Base-by-base conservation (phyloP, 1,140 invertebrate genomes). In the Bombus affinis region DNA sequence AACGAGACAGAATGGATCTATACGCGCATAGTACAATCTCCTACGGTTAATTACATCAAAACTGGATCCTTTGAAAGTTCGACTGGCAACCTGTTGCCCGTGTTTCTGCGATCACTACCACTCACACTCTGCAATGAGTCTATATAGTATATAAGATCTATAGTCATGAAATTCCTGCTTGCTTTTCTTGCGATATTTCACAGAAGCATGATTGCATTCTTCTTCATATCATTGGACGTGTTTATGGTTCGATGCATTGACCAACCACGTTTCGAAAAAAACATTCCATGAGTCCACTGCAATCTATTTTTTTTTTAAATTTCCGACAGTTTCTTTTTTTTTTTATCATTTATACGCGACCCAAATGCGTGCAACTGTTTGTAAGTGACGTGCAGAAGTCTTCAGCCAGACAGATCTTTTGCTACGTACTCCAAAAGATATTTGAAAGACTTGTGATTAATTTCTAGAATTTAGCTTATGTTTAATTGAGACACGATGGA, bases 1-100 rank as follows among this genome's bases (percentile, higher is more conserved):
- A 42, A 59, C 12, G 39, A 47, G 47, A 65, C 3, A n/a, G 28
- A 62, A 62, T n/a, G 28, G 59, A 28, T 65, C 44, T 13, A 35
- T 74, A 5, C 35, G 39, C 18, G 5, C 5, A 44, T 3, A 1
- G 15, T 62, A 62, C 25, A 32, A 35, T 59, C 68, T 44, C 28
- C 57, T 39, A 65, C 13, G 22, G 57, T 35, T 82, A 82, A 65
- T 81, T 72, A 72, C n/a, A 47, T 47, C 37, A 57, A 68, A 88
- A 83, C 59, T 32, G 39, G 53, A 83, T 57, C 68, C 79, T 62
- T 68, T 18, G 53, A 88, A 83, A 73, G 32, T 75, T 66, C 62
- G 57, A 76, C 28, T 35, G n/a, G 37, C 74, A 66, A 88, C 81
- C 77, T 85, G 81, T 87, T 87, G 75, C 62, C 18, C 28, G 37